A percentile compares a stretch with the other conserved stretches of the same genome.
phyloP scores from a whole-genome alignment of 2,113 vertebrate species.

The Chaenocephalus aceratus region DNA sequence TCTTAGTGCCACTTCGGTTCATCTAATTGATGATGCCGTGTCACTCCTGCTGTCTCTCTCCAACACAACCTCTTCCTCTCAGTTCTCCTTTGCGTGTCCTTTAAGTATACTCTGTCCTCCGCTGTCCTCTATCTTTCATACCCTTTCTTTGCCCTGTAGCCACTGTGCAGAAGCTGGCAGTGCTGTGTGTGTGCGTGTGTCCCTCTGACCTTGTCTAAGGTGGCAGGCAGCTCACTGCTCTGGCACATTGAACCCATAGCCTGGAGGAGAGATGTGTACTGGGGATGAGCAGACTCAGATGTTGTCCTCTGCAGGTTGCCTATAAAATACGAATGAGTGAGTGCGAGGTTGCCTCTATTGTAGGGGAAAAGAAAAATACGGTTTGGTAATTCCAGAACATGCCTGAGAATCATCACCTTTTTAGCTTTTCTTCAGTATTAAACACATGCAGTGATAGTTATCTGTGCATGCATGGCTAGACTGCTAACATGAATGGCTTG shows the following conservation, averaged over 20 bases:
- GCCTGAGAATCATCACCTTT: too few relatives aligned
- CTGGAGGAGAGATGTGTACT: constrained; percentile 54
- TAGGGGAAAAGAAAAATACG: not conserved
- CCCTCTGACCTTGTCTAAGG: constrained; percentile 69
- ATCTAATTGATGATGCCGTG: constrained; percentile 81
- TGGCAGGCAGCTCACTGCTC: constrained; percentile 50
- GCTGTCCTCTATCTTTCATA: constrained; percentile 44
- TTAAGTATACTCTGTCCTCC: constrained; percentile 47
- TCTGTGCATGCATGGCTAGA: too few relatives aligned
- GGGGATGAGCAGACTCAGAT: constrained; percentile 32
- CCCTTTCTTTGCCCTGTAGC: constrained; percentile 54
- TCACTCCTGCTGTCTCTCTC: constrained; percentile 47
- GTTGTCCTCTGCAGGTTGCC: constrained; percentile 24
- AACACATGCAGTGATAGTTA: too few relatives aligned
- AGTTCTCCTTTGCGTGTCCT: constrained; percentile 50
- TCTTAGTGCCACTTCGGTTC: constrained; percentile 77
- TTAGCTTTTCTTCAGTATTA: too few relatives aligned
- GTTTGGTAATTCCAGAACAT: too few relatives aligned
- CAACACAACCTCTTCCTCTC: constrained; percentile 19
- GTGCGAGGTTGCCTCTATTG: not conserved
- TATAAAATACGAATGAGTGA: constrained; percentile 21
- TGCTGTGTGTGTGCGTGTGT: constrained; percentile 28
- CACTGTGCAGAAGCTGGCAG: constrained; percentile 50
- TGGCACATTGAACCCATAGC: constrained; percentile 53
- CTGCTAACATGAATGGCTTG: too few relatives aligned